A percentile compares a stretch with the other conserved stretches of the same genome.
Conservation (phyloP, 2,797 vertebrate genomes). For the Sciurus carolinensis region DNA sequence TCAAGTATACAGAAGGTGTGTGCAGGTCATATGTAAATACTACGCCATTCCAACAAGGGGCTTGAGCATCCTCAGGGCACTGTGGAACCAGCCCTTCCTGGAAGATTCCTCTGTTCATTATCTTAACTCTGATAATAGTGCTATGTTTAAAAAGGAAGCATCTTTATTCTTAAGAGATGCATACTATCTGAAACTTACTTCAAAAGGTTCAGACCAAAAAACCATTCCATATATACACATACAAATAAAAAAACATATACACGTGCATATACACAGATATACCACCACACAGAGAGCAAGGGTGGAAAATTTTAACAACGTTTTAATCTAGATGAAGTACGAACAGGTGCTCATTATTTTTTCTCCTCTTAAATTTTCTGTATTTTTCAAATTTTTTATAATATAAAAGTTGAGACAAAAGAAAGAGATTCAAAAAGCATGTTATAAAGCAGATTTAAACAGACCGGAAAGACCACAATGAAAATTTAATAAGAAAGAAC, state of each 20-base stretch:
- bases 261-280: not conserved
- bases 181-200: not conserved
- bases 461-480: not conserved
- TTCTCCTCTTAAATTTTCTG: conserved; percentile 8
- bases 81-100: not conserved
- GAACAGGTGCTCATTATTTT: conserved; percentile 12
- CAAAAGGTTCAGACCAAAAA: conserved; percentile 49
- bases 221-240: not conserved
- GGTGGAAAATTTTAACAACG: conserved; percentile 17
- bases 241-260: not conserved
- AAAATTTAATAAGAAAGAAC: conserved; percentile 39
- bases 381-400: conserved; percentile 44
- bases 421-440: conserved; percentile 12
- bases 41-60: too few relatives aligned
- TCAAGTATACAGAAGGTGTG: too few relatives aligned
- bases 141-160: not conserved
- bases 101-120: not conserved
- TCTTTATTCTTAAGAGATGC: not conserved
- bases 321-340: conserved; percentile 22
- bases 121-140: not conserved
- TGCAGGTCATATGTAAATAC: too few relatives aligned
- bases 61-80: not conserved
- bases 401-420: conserved; percentile 27
- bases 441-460: conserved; percentile 38
- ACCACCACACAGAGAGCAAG: not conserved